Base-by-base conservation (phyloP, 2,888 invertebrate species). In the Scotopteryx bipunctaria region DNA sequence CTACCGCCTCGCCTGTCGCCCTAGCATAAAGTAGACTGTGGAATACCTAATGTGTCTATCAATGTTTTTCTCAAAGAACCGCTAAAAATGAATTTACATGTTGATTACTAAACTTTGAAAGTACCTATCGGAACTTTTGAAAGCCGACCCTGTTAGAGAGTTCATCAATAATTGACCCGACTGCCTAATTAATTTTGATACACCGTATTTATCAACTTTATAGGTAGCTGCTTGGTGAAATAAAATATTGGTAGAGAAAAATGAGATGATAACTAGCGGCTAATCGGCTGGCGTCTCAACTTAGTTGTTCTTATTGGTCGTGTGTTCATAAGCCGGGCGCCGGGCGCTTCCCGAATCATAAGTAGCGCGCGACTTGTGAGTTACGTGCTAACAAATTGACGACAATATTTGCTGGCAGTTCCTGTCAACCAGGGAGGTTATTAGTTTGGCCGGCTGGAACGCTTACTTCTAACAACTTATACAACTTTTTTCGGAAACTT, bases 271-370 rank as follows among this genome's bases (percentile, higher is more conserved):
- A 79, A 81, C 78, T 79, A 63, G 68, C 66, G 70, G 74, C 80
- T 85, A 83, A 88, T 86, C 83, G 86, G 67, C 76, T 78, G 81
- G 85, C 82, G 78, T 83, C 81, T 81, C 77, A 84, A 86, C 84
- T 86, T 84, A 83, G 83, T 86, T 85, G 83, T 84, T 82, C 80
- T 83, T 85, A 83, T 85, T 84, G 79, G 79, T 73, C 74, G 78
- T 77, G 78, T 80, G 83, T 85, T 81, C 79, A 83, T 86, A 85
- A 84, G 86, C 71, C 73, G 65, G 75, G 69, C 67, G 73, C 73
- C 37, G 80, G 66, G 76, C 81, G 83, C 71, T 71, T 65, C 64
- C 70, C 76, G 88, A 78, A 87, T 89, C 77, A 76, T 79, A 86
- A 88, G 76, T 79, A 85, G 86, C 69, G 62, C 56, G 60, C 66